Conservation (phyloP, 1,140 invertebrate genomes). For the Helicoverpa armigera region DNA sequence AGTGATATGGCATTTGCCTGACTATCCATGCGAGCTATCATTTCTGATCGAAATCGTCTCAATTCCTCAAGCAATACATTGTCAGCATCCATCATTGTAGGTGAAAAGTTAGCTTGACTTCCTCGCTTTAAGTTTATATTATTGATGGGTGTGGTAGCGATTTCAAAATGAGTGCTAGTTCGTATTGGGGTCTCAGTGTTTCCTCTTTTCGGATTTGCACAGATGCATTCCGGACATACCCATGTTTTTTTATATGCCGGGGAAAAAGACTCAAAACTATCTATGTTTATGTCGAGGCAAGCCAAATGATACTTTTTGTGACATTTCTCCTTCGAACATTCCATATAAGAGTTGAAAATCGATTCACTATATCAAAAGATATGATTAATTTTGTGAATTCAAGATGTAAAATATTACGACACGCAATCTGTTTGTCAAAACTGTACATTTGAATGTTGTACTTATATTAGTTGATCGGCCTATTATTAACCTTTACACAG, state of each 20-base stretch:
- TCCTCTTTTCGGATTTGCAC: background rate
- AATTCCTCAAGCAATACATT: background rate
- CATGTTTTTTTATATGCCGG: background rate
- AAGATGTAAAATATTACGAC: no score
- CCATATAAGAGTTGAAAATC: no score
- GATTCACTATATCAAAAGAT: no score
- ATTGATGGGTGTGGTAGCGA: background rate
- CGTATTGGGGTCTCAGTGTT: background rate
- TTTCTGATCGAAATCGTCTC: no score
- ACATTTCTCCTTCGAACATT: background rate
- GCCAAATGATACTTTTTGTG: no score
- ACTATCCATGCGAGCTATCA: background rate
- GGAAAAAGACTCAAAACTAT: no score
- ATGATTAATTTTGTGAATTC: no score
- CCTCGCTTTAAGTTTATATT: background rate
- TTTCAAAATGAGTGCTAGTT: background rate
- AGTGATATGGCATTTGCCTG: background rate
- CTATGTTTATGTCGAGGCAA: no score
- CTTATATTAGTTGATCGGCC: no score
- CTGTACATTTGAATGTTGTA: no score
- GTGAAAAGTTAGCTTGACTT: background rate
- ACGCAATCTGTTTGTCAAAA: no score
- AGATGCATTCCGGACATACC: background rate
- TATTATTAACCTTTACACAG: no score
- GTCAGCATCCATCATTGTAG: background rate